Conservation (phyloP, 2,888 invertebrate species). For the Eudasyphora cyanicolor region DNA sequence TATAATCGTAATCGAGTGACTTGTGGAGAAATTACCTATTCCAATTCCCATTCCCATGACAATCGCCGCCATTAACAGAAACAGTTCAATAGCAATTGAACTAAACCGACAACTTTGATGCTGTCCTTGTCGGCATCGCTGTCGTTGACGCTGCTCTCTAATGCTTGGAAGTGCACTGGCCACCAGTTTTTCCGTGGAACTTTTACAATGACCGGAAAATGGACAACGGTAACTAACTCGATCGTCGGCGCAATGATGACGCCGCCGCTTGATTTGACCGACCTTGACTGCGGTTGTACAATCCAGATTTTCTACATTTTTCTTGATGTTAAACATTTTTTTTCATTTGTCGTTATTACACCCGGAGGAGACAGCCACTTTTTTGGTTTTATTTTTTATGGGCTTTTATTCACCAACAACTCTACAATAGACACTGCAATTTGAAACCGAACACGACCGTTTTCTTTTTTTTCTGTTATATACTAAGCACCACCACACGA, state of each 20-base stretch:
- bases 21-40: conserved; percentile 69
- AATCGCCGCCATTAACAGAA: conserved; percentile 69
- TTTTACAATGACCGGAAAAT: conserved; percentile 50
- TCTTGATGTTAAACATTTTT: conserved; percentile 35
- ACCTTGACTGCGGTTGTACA: conserved; percentile 74
- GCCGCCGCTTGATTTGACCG: conserved; percentile 67
- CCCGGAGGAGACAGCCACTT: neutral
- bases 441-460: neutral
- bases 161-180: conserved; percentile 54
- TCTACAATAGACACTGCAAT: neutral
- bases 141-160: conserved; percentile 58
- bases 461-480: neutral
- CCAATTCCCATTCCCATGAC: conserved; percentile 70
- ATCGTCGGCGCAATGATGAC: conserved; percentile 36
- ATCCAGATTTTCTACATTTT: conserved; percentile 43
- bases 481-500: conserved; percentile 30
- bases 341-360: neutral
- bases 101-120: conserved; percentile 55
- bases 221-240: conserved; percentile 39
- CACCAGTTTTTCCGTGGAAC: conserved; percentile 4
- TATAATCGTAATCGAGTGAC: conserved; percentile 28
- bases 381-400: neutral
- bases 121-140: conserved; percentile 26
- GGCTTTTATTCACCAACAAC: neutral
- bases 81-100: conserved; percentile 57